Evolutionary conservation across 1,140 invertebrate genomes (phyloP).

Genomic region (Pectinophora gossypiella): DNA sequence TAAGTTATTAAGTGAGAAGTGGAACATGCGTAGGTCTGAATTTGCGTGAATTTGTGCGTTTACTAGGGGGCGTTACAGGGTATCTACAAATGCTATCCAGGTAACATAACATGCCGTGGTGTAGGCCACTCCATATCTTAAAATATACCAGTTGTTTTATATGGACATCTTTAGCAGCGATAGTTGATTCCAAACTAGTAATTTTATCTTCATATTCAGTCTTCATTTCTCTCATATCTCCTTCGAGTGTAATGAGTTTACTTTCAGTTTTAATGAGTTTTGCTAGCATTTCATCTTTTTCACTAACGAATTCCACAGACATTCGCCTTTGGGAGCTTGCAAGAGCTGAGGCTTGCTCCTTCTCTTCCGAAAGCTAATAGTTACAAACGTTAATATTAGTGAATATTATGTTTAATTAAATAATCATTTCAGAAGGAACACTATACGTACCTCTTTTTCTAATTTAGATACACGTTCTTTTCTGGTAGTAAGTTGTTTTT

Average conservation of each 20-base stretch:
- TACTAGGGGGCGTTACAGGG: no score
- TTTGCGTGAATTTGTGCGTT: no score
- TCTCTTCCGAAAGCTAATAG: constrained; percentile 77
- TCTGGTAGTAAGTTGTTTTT: constrained; percentile 74
- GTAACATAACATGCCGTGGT: constrained; percentile 20
- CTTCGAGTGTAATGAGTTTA: constrained; percentile 77
- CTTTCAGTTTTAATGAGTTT: constrained; percentile 76
- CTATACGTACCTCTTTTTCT: constrained; percentile 78
- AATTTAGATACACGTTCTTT: constrained; percentile 78
- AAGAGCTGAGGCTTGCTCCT: constrained; percentile 60
- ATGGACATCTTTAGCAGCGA: constrained; percentile 76
- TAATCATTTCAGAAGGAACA: no score
- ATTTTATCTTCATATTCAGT: constrained; percentile 76
- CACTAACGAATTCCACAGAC: constrained; percentile 59
- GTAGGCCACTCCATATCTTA: constrained; percentile 4
- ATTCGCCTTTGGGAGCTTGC: constrained; percentile 55
- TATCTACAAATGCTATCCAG: neutral
- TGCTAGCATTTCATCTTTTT: constrained; percentile 65
- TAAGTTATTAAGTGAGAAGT: neutral
- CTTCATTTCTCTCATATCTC: constrained; percentile 75
- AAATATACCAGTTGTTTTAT: constrained; percentile 77
- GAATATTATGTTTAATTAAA: neutral
- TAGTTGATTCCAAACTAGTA: constrained; percentile 74
- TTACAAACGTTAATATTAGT: neutral
- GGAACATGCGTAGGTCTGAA: neutral